These are phyloP conservation scores for Pardosa pseudoannulata DNA, from an alignment of 2,888 invertebrate species.

Conservation along the genomic window DNA sequence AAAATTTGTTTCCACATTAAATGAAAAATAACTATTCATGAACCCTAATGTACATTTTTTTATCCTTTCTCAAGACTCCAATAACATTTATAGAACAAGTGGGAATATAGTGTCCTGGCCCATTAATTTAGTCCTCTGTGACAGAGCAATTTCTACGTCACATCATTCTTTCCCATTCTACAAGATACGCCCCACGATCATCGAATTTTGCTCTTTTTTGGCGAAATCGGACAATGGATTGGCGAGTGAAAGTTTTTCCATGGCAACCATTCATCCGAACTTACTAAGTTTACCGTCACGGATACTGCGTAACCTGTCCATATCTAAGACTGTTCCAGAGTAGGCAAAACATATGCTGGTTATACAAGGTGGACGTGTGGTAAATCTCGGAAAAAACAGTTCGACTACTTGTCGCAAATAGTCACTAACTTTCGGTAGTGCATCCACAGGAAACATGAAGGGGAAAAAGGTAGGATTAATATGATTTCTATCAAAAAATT, in stretches of 20 bases:
- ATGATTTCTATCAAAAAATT: too few relatives aligned
- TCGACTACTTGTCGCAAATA: not conserved
- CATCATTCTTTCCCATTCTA: not conserved
- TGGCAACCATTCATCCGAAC: slow-evolving; percentile 28
- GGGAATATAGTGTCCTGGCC: not conserved
- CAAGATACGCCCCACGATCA: too few relatives aligned
- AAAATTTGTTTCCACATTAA: too few relatives aligned
- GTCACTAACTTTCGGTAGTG: not conserved
- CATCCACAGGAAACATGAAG: not conserved
- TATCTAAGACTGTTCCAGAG: not conserved
- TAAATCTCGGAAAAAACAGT: too few relatives aligned
- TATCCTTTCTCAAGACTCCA: too few relatives aligned
- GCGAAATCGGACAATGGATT: slow-evolving; percentile 9
- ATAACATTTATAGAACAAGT: too few relatives aligned
- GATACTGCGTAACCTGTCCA: not conserved
- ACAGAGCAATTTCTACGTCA: not conserved
- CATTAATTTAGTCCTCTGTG: not conserved
- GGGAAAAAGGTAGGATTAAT: not conserved
- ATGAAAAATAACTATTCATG: too few relatives aligned
- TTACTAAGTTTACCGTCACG: not conserved
- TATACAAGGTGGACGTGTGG: not conserved
- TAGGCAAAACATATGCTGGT: not conserved
- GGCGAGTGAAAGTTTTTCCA: slow-evolving; percentile 23
- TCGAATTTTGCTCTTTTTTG: slow-evolving; percentile 19
- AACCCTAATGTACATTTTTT: too few relatives aligned